Evolutionary conservation across 2,888 invertebrate species (phyloP).

Genomic region (Megamerina dolium): DNA sequence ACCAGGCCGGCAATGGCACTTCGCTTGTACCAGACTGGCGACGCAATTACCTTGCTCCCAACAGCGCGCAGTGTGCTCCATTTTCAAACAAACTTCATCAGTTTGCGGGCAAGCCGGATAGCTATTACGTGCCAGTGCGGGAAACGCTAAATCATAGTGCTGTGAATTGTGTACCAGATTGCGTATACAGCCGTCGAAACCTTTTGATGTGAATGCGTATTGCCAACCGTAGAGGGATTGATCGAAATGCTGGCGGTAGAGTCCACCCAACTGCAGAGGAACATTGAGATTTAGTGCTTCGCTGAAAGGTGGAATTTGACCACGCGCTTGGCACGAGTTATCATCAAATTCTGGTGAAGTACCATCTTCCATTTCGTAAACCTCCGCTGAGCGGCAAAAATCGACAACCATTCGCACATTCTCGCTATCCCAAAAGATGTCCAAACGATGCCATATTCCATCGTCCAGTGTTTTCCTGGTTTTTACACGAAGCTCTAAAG

Average conservation of each 20-base stretch:
- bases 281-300: slow-evolving; percentile 92
- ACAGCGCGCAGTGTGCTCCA: slow-evolving; percentile 76
- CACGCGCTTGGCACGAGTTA: slow-evolving; percentile 80
- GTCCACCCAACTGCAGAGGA: slow-evolving; percentile 88
- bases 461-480: slow-evolving; percentile 83
- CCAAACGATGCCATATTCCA: slow-evolving; percentile 95
- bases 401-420: slow-evolving; percentile 88
- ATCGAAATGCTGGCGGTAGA: slow-evolving; percentile 83
- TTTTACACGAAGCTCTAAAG: slow-evolving; percentile 75
- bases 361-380: slow-evolving; percentile 82
- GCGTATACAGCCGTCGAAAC: slow-evolving; percentile 92
- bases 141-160: slow-evolving; percentile 89
- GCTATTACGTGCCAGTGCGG: slow-evolving; percentile 78
- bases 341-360: slow-evolving; percentile 82
- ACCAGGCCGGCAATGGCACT: slow-evolving; percentile 91
- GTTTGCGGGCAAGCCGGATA: slow-evolving; percentile 87
- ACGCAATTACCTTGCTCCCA: slow-evolving; percentile 90
- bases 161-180: slow-evolving; percentile 93
- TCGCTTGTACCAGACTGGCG: slow-evolving; percentile 79
- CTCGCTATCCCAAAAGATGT: slow-evolving; percentile 92
- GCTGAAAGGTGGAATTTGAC: slow-evolving; percentile 88
- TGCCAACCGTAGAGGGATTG: slow-evolving; percentile 85
- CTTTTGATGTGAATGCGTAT: slow-evolving; percentile 80
- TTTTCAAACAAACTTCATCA: slow-evolving; percentile 82
- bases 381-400: slow-evolving; percentile 80